These are phyloP conservation scores for Furcifer pardalis DNA, from an alignment of 2,797 vertebrate species.

Conservation along the genomic window DNA sequence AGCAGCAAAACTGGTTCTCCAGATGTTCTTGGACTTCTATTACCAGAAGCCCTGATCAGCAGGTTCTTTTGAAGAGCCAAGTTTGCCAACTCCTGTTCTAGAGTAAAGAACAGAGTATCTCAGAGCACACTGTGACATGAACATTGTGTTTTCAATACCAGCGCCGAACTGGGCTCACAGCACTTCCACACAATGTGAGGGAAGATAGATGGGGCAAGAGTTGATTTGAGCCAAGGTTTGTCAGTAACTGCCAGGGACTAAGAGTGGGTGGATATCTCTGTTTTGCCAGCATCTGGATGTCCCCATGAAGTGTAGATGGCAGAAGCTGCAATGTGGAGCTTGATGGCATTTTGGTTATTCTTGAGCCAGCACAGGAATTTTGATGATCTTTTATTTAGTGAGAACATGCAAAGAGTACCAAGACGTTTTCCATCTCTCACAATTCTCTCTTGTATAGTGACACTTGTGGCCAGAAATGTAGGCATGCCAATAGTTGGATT, in stretches of 20 bases:
- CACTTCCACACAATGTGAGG: background rate
- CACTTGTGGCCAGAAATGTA: no score
- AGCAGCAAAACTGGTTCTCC: no score
- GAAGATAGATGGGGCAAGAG: background rate
- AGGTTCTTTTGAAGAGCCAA: no score
- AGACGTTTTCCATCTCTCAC: no score
- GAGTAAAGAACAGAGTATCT: background rate
- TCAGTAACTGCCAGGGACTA: background rate
- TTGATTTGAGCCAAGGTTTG: background rate
- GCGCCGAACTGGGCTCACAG: background rate
- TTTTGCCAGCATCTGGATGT: background rate
- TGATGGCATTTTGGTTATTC: background rate
- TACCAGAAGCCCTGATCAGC: no score
- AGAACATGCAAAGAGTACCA: no score
- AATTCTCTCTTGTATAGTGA: background rate
- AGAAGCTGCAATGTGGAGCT: background rate
- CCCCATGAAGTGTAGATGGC: background rate
- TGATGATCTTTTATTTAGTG: background rate
- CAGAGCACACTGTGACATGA: background rate
- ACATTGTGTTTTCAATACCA: background rate
- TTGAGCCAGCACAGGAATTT: background rate
- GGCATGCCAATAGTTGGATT: background rate
- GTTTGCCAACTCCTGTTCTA: no score
- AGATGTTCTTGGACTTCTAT: no score
- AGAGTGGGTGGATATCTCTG: background rate